A percentile compares a stretch with the other conserved stretches of the same genome.
Evolutionary conservation across 92 coral and sea anemone genomes (phyloP).

Genomic region (Epizoanthus fatuus): DNA sequence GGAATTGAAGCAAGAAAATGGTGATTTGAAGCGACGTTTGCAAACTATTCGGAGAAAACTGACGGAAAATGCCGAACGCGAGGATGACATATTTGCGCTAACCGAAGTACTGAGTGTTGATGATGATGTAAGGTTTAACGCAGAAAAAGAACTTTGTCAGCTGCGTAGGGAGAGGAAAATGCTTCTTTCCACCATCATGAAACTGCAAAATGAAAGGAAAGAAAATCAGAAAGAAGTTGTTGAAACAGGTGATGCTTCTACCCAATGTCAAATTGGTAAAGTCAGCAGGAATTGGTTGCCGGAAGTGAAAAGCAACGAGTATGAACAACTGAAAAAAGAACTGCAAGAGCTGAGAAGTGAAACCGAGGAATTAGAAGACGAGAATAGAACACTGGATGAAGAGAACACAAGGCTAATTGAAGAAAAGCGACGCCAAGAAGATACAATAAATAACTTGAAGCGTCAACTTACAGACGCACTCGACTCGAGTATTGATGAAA

Average conservation of each 20-base stretch:
- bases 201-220: conserved; percentile 73
- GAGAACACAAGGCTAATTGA: conserved; percentile 89
- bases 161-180: conserved; percentile 83
- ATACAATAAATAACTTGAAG: conserved; percentile 88
- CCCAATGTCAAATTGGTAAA: conserved; percentile 75
- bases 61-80: conserved; percentile 67
- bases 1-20: conserved; percentile 63
- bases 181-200: conserved; percentile 80
- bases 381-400: conserved; percentile 83
- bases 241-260: conserved; percentile 59
- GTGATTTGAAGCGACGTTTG: conserved; percentile 69
- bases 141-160: conserved; percentile 71
- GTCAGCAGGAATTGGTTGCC: conserved; percentile 50
- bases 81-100: conserved; percentile 62
- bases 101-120: conserved; percentile 44
- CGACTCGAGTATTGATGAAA: conserved; percentile 96
- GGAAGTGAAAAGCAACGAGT: conserved; percentile 59
- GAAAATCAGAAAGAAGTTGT: conserved; percentile 15
- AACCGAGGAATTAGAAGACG: conserved; percentile 81
- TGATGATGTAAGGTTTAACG: conserved; percentile 41
- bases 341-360: conserved; percentile 70
- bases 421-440: conserved; percentile 89
- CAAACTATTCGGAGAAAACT: conserved; percentile 60
- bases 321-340: conserved; percentile 68
- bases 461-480: conserved; percentile 91